Base-by-base conservation (phyloP, 2,888 invertebrate species). In the Trichopoda pennipes region DNA sequence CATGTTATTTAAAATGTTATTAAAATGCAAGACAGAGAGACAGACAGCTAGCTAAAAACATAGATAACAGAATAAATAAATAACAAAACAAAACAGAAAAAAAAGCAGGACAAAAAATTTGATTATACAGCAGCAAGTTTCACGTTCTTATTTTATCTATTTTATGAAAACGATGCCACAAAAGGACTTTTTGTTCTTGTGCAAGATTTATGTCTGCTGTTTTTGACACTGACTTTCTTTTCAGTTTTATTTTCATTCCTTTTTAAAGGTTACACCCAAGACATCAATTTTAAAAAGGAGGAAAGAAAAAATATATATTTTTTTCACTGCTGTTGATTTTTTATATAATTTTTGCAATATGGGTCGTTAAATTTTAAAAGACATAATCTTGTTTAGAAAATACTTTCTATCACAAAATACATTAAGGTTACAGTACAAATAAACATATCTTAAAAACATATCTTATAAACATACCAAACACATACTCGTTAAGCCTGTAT, bases 151-250 rank as follows among this genome's bases (percentile, higher is more conserved):
- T 72, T 69, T 68, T 49, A 28, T 28, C 60, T n/a, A 42, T 47
- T 28, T 70, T 14, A 49, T 0, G 32, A 44, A 47, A 47, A 63
- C 16, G 17, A 23, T 38, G 14, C 32, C 28, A 53, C 32, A 42
- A 49, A 51, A 55, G 55, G 38, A 76, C 51, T 47, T 58, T 61
- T 63, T 61, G 3, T n/a, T 49, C 47, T 64, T 12, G 14, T 35
- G n/a, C 14, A 55, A 63, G 61, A 81, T 73, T 81, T 81, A 73
- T 81, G 63, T 73, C 68, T 61, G 49, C 63, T 77, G 55, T 58
- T 56, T 61, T 56, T 81, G 68, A 73, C 77, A 73, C 63, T 73
- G 81, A 69, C 68, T 77, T 76, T 77, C 32, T 56, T 58, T 66
- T 28, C 14, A 21, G 51, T 32, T 64, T 42, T 53, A 42, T 69